These are phyloP conservation scores for Labia minor DNA, from an alignment of 2,888 invertebrate genomes.

Conservation along the genomic window DNA sequence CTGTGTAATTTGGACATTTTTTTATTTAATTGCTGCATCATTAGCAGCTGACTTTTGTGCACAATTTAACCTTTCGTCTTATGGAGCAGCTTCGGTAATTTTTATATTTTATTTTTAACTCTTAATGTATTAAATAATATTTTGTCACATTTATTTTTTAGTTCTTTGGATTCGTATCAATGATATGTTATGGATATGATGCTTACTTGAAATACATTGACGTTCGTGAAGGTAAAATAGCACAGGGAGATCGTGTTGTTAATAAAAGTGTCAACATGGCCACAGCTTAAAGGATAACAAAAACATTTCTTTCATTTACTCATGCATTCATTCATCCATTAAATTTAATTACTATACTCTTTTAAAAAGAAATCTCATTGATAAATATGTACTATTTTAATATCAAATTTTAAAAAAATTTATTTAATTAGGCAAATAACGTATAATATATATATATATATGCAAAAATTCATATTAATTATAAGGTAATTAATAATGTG, in stretches of 20 bases:
- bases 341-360: no score
- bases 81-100: conserved; percentile 64
- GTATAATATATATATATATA: no score
- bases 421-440: no score
- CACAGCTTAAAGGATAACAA: no score
- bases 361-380: no score
- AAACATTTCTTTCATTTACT: no score
- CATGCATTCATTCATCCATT: no score
- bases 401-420: no score
- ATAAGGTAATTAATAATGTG: no score
- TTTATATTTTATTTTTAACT: neutral
- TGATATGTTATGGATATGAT: conserved; percentile 67
- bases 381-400: no score
- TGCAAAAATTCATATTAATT: no score
- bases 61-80: conserved; percentile 43
- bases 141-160: conserved; percentile 39
- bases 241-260: conserved; percentile 58
- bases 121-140: neutral
- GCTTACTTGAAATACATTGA: conserved; percentile 65
- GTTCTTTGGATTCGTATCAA: conserved; percentile 80
- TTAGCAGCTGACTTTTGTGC: conserved; percentile 48
- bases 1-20: conserved; percentile 59
- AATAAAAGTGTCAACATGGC: conserved; percentile 49
- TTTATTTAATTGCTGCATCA: conserved; percentile 64
- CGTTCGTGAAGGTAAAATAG: conserved; percentile 52